Percentiles rank a stretch among this genome's conserved stretches.
Evolutionary conservation across 2,797 vertebrate genomes (phyloP).

Genomic region (Halcyon smyrnensis): DNA sequence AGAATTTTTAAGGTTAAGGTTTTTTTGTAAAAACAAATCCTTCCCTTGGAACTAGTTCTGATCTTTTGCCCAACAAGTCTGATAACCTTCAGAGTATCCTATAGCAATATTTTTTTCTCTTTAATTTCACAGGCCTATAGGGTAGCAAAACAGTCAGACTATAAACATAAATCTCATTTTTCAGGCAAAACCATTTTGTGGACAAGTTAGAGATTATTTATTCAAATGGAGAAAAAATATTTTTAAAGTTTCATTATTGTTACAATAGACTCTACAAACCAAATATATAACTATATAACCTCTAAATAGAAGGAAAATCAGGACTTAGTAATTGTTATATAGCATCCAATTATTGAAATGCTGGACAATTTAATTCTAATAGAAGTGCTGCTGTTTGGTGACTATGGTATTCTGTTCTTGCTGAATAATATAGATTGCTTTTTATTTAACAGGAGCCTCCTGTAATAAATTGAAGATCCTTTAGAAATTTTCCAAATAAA

Average conservation of each 20-base stretch:
- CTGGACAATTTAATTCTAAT: neutral
- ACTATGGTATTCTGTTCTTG: neutral
- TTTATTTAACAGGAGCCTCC: neutral
- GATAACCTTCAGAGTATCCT: neutral
- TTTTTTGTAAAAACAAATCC: neutral
- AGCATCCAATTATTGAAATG: neutral
- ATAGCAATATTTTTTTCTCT: neutral
- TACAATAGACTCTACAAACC: neutral
- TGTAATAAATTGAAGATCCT: neutral
- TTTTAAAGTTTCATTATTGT: neutral
- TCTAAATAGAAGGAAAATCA: neutral
- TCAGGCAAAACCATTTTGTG: neutral
- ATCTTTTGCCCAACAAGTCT: neutral
- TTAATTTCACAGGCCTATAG: neutral
- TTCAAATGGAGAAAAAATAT: neutral
- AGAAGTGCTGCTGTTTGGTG: neutral
- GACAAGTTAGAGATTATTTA: neutral
- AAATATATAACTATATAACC: neutral
- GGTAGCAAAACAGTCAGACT: neutral
- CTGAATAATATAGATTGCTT: neutral
- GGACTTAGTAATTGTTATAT: neutral
- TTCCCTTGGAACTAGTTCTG: neutral
- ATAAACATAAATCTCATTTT: neutral
- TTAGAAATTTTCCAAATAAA: constrained; percentile 13
- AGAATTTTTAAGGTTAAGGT: neutral